Percentiles rank a stretch among this genome's conserved stretches.
phyloP scores from a whole-genome alignment of 2,888 invertebrate genomes.

The Callimorpha dominula region DNA sequence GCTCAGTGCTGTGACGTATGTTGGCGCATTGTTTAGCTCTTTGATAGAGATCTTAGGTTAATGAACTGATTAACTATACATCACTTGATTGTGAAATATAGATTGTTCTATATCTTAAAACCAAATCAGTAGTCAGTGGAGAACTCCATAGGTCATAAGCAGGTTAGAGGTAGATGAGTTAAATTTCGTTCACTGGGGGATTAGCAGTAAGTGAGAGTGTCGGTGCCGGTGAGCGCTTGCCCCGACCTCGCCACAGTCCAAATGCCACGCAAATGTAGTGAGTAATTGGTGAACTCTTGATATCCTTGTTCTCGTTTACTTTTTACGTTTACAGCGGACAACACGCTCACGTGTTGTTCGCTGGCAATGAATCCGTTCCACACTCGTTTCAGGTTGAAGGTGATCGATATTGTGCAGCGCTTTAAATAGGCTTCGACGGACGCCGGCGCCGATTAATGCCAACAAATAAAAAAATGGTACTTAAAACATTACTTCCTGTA shows the following conservation, averaged over 20 bases:
- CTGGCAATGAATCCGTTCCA: slow-evolving; percentile 1
- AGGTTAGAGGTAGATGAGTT: neutral
- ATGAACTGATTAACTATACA: too few relatives aligned
- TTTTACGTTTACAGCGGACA: too few relatives aligned
- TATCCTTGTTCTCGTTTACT: slow-evolving; percentile 48
- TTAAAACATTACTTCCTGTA: neutral
- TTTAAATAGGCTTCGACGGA: neutral
- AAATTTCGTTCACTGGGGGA: neutral
- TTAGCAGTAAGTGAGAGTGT: neutral
- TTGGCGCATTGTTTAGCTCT: neutral
- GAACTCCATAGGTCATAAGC: too few relatives aligned
- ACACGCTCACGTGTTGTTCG: neutral
- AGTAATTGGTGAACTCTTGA: slow-evolving; percentile 20
- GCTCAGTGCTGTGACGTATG: neutral
- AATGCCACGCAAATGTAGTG: slow-evolving; percentile 18
- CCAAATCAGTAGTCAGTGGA: too few relatives aligned
- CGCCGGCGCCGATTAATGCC: neutral
- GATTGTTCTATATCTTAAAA: neutral
- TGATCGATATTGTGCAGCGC: neutral
- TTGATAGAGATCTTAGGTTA: neutral
- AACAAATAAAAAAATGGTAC: neutral
- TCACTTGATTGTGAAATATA: neutral
- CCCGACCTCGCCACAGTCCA: slow-evolving; percentile 17
- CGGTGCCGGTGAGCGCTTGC: neutral
- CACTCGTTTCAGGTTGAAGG: neutral